Percentiles rank a stretch among this genome's conserved stretches.
Evolutionary conservation across 2,888 invertebrate genomes (phyloP).

Genomic region (Drosophila diplacantha): DNA sequence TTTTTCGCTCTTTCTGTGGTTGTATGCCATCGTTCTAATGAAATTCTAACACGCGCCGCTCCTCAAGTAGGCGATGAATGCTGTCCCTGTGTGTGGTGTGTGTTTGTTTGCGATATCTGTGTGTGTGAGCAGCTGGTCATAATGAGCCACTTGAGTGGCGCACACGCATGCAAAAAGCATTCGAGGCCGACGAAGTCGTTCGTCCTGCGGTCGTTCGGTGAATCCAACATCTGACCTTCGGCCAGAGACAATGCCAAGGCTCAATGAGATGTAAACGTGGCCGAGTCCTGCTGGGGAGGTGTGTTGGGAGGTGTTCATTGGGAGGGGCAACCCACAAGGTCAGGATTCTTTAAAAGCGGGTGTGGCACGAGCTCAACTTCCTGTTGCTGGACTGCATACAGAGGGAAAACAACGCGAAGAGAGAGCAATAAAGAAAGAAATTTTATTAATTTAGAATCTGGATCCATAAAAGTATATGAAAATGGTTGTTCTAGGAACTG

Average conservation of each 20-base stretch:
- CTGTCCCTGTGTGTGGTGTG: slow-evolving; percentile 7
- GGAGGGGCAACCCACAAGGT: neutral
- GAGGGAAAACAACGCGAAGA: neutral
- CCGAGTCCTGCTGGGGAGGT: neutral
- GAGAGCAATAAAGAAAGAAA: neutral
- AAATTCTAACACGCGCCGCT: slow-evolving; percentile 60
- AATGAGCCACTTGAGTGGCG: slow-evolving; percentile 49
- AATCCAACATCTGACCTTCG: slow-evolving; percentile 41
- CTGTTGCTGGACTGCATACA: slow-evolving; percentile 27
- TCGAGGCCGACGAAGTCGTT: slow-evolving; percentile 26
- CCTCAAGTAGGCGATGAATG: slow-evolving; percentile 32
- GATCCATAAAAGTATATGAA: neutral
- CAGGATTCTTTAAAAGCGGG: neutral
- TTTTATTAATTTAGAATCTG: neutral
- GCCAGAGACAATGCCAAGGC: slow-evolving; percentile 50
- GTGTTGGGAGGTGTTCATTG: neutral
- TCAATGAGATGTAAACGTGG: neutral
- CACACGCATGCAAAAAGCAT: slow-evolving; percentile 46
- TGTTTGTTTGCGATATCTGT: neutral
- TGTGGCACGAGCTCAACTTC: slow-evolving; percentile 19
- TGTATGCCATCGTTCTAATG: slow-evolving; percentile 52
- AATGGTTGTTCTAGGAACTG: neutral
- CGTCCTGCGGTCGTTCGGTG: slow-evolving; percentile 26
- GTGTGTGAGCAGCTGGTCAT: slow-evolving; percentile 35
- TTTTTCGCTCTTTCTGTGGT: neutral